phyloP scores from a whole-genome alignment of 1,140 invertebrate genomes.

The Halyomorpha halys region DNA sequence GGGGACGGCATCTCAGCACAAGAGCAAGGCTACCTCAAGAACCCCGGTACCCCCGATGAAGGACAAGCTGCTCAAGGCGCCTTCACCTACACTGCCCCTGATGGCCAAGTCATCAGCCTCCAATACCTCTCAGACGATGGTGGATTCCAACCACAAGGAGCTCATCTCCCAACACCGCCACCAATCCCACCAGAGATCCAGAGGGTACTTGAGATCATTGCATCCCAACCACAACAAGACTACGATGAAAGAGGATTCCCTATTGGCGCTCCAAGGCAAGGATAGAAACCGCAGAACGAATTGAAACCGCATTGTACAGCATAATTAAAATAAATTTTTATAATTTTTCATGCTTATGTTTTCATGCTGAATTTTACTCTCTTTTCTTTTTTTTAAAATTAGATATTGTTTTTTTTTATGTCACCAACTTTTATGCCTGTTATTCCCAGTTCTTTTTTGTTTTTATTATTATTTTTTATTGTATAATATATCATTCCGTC shows the following conservation, averaged over 20 bases:
- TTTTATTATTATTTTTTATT: too few species aligned
- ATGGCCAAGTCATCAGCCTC: slow-evolving; percentile 56
- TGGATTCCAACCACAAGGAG: slow-evolving; percentile 68
- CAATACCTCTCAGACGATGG: slow-evolving; percentile 72
- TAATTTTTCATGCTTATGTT: too few species aligned
- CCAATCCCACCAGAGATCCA: slow-evolving; percentile 49
- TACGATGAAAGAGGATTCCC: slow-evolving; percentile 23
- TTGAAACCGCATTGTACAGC: too few species aligned
- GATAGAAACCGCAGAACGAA: too few species aligned
- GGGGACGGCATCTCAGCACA: slow-evolving; percentile 57
- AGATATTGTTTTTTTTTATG: too few species aligned
- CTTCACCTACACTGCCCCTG: slow-evolving; percentile 56
- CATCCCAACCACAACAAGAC: slow-evolving; percentile 22
- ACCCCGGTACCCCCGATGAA: slow-evolving; percentile 39
- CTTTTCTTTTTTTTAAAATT: too few species aligned
- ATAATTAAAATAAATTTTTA: too few species aligned
- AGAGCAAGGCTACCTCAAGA: slow-evolving; percentile 47
- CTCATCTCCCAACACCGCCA: slow-evolving; percentile 73
- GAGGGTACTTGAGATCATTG: slow-evolving; percentile 21
- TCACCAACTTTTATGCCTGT: too few species aligned
- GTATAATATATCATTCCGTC: too few species aligned
- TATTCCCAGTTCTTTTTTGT: too few species aligned
- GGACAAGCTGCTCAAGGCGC: slow-evolving; percentile 25
- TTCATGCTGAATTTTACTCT: too few species aligned
- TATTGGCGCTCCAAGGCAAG: slow-evolving; percentile 6